Evolutionary conservation across 2,888 invertebrate genomes (phyloP), one percentile per base, ranked within the genome.

Genomic region (Seira musarum): DNA sequence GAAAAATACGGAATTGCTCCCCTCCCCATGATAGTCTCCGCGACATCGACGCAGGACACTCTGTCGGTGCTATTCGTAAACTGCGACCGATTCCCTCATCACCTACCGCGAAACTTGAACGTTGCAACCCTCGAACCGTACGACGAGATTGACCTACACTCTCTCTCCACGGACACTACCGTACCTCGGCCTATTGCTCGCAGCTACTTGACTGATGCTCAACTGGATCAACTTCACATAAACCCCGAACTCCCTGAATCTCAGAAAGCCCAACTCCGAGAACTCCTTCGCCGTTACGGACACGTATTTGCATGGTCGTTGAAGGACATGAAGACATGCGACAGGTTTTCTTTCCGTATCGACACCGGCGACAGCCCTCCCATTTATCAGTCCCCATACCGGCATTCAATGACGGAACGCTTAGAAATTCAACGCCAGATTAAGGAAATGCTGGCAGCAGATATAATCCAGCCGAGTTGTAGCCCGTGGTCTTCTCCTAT

Each of bases 401-500:
- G 71, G 6, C 5, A 24, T 15, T 63, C 61, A 2, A 17, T 24
- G 6, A n/a, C 17, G 2, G 69, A 70, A 60, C 3, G 35, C 8
- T 1, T 24, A 2, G 69, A 70, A 70, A 70, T 70, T 25, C 8
- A 17, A 17, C 25, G 35, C 1, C 65, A 65, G n/a, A 35, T 71
- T 19, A 15, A 63, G 5, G 40, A 71, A 19, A 21, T 35, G 15
- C 25, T 21, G 8, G 25, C 2, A 1, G 17, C 19, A 19, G 66
- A 40, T 1, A 10, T 66, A 8, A 40, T 66, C 19, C 3, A 13
- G 1, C 60, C 60, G 13, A 8, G 10, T 22, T 22, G 13, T n/a
- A 53, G 35, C 17, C 69, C 72, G 0, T 80, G 69, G 67, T 53
- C 69, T 19, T 75, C 65, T 10, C 70, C 75, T 1, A 71, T 80